Percentiles rank a stretch among this genome's conserved stretches.
These are phyloP conservation scores for Ophthalmolycus amberensis DNA, from an alignment of 2,113 vertebrate species.

Conservation along the genomic window DNA sequence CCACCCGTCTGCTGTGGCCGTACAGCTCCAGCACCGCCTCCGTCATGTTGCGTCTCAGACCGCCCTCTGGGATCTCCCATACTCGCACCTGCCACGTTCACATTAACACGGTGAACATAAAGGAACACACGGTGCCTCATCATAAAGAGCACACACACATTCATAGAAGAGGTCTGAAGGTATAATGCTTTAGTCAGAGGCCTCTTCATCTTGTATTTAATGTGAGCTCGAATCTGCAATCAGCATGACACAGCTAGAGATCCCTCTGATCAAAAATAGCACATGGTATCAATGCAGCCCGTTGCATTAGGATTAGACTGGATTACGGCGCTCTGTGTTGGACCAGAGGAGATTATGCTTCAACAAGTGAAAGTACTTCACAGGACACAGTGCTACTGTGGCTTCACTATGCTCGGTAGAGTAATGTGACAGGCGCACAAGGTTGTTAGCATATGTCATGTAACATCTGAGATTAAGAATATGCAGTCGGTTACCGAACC, in stretches of 20 bases:
- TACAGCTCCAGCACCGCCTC: constrained; percentile 94
- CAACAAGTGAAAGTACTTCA: constrained; percentile 60
- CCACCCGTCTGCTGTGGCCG: constrained; percentile 95
- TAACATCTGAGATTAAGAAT: constrained; percentile 16
- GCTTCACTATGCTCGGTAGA: constrained; percentile 14
- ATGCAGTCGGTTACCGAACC: constrained; percentile 7
- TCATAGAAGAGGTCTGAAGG: background rate
- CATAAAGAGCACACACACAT: background rate
- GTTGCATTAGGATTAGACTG: constrained; percentile 72
- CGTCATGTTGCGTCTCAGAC: constrained; percentile 92
- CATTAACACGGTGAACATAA: background rate
- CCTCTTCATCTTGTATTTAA: background rate
- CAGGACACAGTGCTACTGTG: constrained; percentile 13
- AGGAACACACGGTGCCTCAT: background rate
- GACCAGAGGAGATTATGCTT: constrained; percentile 70
- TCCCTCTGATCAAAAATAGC: constrained; percentile 60
- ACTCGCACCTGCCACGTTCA: constrained; percentile 87
- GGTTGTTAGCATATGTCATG: background rate
- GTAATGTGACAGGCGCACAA: constrained; percentile 26
- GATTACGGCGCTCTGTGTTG: constrained; percentile 74
- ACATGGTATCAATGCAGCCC: constrained; percentile 56
- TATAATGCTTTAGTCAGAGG: background rate
- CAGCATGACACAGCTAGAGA: constrained; percentile 11
- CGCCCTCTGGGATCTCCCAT: constrained; percentile 96
- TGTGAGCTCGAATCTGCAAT: constrained; percentile 10